phyloP scores from a whole-genome alignment of 1,140 invertebrate genomes.

The Ips typographus region DNA sequence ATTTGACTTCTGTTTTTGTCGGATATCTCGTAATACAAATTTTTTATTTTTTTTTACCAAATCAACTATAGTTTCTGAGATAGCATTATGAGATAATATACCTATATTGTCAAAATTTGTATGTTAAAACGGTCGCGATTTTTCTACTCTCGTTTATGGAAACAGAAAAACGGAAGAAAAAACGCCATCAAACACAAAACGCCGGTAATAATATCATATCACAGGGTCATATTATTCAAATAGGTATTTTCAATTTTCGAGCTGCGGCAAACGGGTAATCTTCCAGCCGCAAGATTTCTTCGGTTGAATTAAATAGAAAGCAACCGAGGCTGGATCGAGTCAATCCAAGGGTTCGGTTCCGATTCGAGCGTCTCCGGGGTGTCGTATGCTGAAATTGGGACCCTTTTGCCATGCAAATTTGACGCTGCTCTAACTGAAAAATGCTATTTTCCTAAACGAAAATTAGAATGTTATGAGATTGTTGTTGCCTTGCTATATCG shows the following conservation, averaged over 20 bases:
- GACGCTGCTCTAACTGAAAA: constrained; percentile 21
- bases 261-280: constrained; percentile 13
- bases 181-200: no score
- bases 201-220: no score
- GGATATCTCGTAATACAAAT: no score
- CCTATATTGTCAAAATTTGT: no score
- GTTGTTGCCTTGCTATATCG: not conserved
- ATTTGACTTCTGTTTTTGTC: no score
- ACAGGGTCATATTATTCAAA: constrained; percentile 26
- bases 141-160: no score
- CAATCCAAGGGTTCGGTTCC: constrained; percentile 20
- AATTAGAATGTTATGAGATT: constrained; percentile 26
- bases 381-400: constrained; percentile 15
- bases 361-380: constrained; percentile 21
- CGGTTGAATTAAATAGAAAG: constrained; percentile 14
- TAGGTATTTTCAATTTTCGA: constrained; percentile 27
- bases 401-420: constrained; percentile 21
- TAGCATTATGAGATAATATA: no score
- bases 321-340: constrained; percentile 5
- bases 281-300: constrained; percentile 22
- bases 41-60: no score
- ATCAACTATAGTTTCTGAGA: no score
- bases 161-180: no score
- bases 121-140: no score
- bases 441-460: constrained; percentile 23